phyloP scores from a whole-genome alignment of 1,140 invertebrate species.

The Pseudoatta argentina region DNA sequence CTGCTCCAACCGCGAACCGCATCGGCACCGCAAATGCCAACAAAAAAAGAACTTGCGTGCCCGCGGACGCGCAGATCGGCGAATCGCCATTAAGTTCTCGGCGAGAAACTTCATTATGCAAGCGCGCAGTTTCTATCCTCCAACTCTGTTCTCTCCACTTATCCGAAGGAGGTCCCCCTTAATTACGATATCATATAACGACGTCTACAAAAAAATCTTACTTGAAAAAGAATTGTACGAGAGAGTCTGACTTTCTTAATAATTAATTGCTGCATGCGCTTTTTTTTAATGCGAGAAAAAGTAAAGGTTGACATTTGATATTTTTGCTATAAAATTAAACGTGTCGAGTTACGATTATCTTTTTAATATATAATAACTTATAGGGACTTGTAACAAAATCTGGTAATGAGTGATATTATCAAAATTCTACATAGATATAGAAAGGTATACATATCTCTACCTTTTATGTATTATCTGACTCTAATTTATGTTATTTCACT shows the following conservation, averaged over 20 bases:
- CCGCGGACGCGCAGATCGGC: slow-evolving; percentile 1
- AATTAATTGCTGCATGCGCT: background rate
- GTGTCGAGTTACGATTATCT: background rate
- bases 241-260: background rate
- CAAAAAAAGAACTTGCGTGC: slow-evolving; percentile 47
- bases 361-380: background rate
- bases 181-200: background rate
- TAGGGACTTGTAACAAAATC: too few relatives aligned
- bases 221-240: background rate
- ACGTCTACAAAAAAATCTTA: background rate
- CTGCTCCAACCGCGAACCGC: slow-evolving; percentile 69
- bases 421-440: too few relatives aligned
- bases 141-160: slow-evolving; percentile 13
- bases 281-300: background rate
- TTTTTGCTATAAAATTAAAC: background rate
- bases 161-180: background rate
- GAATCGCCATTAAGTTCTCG: slow-evolving; percentile 50
- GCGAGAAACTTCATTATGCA: slow-evolving; percentile 70
- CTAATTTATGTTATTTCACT: too few relatives aligned
- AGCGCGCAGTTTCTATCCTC: slow-evolving; percentile 37
- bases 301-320: background rate
- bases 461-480: too few relatives aligned
- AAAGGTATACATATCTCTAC: too few relatives aligned
- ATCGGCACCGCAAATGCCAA: slow-evolving; percentile 47
- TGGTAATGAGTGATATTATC: too few relatives aligned